Conservation (phyloP, 2,797 vertebrate species). For the Hyperoplus lanceolatus region DNA sequence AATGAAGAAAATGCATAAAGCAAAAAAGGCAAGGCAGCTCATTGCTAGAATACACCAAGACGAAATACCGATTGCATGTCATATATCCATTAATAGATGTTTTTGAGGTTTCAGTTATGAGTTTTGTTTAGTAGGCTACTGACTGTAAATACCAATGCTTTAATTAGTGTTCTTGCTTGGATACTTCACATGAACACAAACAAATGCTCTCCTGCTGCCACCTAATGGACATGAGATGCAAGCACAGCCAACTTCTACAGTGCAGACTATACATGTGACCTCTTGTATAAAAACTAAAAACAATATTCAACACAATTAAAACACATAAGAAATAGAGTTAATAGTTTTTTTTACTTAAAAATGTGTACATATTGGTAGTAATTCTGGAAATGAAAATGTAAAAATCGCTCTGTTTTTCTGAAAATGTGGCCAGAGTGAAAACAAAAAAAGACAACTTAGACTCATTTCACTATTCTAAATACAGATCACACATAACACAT, state of each 20-base stretch:
- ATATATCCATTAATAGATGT: neutral
- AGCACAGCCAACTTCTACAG: neutral
- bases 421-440: conserved; percentile 37
- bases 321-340: neutral
- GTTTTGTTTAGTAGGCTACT: neutral
- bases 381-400: conserved; percentile 62
- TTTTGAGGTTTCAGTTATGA: no score
- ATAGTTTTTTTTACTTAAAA: conserved; percentile 70
- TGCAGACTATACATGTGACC: no score
- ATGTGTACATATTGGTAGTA: conserved; percentile 60
- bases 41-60: neutral
- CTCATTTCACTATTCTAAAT: conserved; percentile 57
- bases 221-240: conserved; percentile 54
- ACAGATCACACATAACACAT: conserved; percentile 45
- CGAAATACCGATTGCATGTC: neutral
- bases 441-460: conserved; percentile 35
- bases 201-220: conserved; percentile 56
- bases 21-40: no score
- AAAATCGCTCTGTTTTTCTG: conserved; percentile 54
- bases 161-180: neutral
- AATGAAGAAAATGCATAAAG: neutral
- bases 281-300: no score
- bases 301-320: neutral
- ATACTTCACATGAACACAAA: neutral
- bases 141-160: neutral